These are phyloP conservation scores for Yasuhikotakia modesta DNA, from an alignment of 2,797 vertebrate genomes.

Conservation along the genomic window DNA sequence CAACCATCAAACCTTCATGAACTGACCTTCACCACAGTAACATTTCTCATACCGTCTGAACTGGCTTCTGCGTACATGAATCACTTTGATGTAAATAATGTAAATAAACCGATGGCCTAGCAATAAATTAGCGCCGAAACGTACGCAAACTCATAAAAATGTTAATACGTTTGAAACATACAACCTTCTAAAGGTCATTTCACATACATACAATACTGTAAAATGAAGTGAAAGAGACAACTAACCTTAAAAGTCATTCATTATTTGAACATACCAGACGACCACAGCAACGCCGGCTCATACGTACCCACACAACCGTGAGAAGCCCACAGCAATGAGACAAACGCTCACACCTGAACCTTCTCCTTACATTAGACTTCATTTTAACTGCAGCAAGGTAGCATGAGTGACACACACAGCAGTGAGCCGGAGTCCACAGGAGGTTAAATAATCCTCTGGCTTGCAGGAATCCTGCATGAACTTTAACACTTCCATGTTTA, in stretches of 20 bases:
- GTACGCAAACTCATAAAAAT: too few species aligned
- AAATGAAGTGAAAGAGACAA: too few species aligned
- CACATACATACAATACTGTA: too few species aligned
- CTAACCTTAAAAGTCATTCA: too few species aligned
- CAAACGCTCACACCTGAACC: not conserved
- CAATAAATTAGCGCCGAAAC: too few species aligned
- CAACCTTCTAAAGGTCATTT: too few species aligned
- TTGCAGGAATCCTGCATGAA: constrained; percentile 31
- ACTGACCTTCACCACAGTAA: not conserved
- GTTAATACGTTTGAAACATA: too few species aligned
- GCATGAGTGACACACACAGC: not conserved
- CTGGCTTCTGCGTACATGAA: not conserved
- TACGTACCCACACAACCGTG: too few species aligned
- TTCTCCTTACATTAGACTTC: not conserved
- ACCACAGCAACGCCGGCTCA: too few species aligned
- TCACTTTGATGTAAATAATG: not conserved
- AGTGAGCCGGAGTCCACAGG: not conserved
- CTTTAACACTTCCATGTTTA: constrained; percentile 26
- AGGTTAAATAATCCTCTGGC: constrained; percentile 34
- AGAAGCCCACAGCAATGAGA: not conserved
- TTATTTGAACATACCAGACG: too few species aligned
- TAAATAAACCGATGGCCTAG: not conserved
- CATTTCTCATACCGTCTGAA: not conserved
- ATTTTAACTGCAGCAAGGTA: constrained; percentile 18
- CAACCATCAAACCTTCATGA: not conserved